Evolutionary conservation across 2,888 invertebrate genomes (phyloP).

Genomic region (Watsonalla cultraria): DNA sequence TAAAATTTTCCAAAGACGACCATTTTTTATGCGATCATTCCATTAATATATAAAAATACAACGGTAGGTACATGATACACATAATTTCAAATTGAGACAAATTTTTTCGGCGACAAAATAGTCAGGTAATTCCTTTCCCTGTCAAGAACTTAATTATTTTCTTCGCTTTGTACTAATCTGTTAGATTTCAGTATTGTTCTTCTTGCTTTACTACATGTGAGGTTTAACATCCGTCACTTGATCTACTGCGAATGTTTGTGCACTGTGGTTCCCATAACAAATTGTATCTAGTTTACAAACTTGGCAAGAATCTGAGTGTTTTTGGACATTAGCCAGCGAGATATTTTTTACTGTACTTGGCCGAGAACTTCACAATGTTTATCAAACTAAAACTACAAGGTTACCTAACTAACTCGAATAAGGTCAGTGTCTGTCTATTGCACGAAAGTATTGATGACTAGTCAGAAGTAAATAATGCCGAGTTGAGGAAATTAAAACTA

Average conservation of each 20-base stretch:
- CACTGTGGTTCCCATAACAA: not conserved
- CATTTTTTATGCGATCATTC: too few species aligned
- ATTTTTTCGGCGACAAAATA: too few species aligned
- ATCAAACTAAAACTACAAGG: too few species aligned
- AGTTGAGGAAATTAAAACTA: not conserved
- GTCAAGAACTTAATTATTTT: too few species aligned
- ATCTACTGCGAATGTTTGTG: not conserved
- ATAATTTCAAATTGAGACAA: too few species aligned
- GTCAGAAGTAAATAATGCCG: not conserved
- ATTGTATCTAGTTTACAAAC: not conserved
- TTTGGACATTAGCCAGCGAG: not conserved
- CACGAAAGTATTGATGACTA: not conserved
- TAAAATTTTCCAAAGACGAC: too few species aligned
- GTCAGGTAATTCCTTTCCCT: too few species aligned
- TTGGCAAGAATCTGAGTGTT: not conserved
- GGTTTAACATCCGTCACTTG: not conserved
- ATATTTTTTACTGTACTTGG: not conserved
- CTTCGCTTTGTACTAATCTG: too few species aligned
- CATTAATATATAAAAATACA: too few species aligned
- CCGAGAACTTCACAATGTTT: not conserved
- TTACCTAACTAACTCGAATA: not conserved
- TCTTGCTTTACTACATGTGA: not conserved
- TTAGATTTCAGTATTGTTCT: too few species aligned
- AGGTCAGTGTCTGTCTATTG: not conserved
- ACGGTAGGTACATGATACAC: too few species aligned